A percentile compares a stretch with the other conserved stretches of the same genome.
phyloP scores from a whole-genome alignment of 2,797 vertebrate species.

The Diplodus puntazzo region DNA sequence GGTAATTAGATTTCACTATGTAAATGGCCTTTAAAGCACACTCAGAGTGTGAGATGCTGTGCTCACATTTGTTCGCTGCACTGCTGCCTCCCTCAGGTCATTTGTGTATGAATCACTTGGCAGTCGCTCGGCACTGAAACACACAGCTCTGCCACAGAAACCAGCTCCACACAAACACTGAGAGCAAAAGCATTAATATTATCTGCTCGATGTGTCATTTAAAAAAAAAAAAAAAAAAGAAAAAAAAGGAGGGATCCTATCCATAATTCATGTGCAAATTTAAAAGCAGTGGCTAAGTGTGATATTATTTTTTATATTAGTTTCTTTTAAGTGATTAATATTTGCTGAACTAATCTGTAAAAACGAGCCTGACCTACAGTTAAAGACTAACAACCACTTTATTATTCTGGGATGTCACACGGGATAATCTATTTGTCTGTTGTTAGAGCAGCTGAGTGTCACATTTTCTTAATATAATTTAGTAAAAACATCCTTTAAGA shows the following conservation, averaged over 20 bases:
- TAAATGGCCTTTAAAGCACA: slow-evolving; percentile 86
- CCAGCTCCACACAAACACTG: slow-evolving; percentile 49
- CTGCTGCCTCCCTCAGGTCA: slow-evolving; percentile 90
- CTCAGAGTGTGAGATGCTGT: slow-evolving; percentile 71
- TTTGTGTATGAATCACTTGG: slow-evolving; percentile 80
- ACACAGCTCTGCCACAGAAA: slow-evolving; percentile 55
- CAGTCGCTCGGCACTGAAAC: slow-evolving; percentile 64
- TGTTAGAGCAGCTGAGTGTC: slow-evolving; percentile 31
- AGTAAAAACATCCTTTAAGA: slow-evolving; percentile 41
- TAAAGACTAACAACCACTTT: slow-evolving; percentile 15
- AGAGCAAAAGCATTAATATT: slow-evolving; percentile 32
- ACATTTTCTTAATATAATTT: slow-evolving; percentile 43
- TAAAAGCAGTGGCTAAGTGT: slow-evolving; percentile 29
- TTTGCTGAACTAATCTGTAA: slow-evolving; percentile 25
- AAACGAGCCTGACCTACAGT: slow-evolving; percentile 29
- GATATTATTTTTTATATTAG: slow-evolving; percentile 30
- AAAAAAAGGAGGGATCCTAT: slow-evolving; percentile 40
- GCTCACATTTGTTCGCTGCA: slow-evolving; percentile 86
- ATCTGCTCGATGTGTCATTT: slow-evolving; percentile 48
- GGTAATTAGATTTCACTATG: slow-evolving; percentile 90
- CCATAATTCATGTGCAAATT: slow-evolving; percentile 31
- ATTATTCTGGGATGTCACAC: slow-evolving; percentile 36
- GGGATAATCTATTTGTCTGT: slow-evolving; percentile 53
- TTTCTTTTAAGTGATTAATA: slow-evolving; percentile 28
- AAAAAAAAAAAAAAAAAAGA: slow-evolving; percentile 16